phyloP scores from a whole-genome alignment of 2,888 invertebrate genomes.

The Dynastes hyllus region DNA sequence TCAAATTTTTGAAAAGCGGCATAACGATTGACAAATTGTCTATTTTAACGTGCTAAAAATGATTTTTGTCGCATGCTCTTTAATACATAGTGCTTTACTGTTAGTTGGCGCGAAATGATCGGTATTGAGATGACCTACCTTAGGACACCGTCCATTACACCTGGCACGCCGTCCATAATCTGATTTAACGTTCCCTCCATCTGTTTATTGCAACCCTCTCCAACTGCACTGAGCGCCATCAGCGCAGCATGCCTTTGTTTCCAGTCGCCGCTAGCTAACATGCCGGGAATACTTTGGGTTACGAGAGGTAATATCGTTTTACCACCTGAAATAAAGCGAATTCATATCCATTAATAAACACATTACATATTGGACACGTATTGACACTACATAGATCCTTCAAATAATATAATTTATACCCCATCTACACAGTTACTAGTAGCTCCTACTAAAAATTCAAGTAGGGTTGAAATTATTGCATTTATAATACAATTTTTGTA shows the following conservation, averaged over 20 bases:
- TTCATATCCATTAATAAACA: not conserved
- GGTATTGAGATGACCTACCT: slow-evolving; percentile 52
- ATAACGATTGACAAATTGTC: too few relatives aligned
- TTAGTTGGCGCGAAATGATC: not conserved
- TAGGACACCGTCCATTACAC: slow-evolving; percentile 68
- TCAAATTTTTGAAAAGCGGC: too few relatives aligned
- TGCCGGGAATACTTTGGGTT: slow-evolving; percentile 84
- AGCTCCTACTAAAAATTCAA: too few relatives aligned
- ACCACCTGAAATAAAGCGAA: slow-evolving; percentile 59
- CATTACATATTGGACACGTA: too few relatives aligned
- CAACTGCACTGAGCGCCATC: slow-evolving; percentile 98
- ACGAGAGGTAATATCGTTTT: slow-evolving; percentile 93
- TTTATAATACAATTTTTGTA: too few relatives aligned
- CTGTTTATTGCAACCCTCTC: slow-evolving; percentile 98
- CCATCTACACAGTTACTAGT: too few relatives aligned
- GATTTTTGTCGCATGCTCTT: too few relatives aligned
- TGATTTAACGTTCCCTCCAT: slow-evolving; percentile 97
- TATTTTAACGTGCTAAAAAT: too few relatives aligned
- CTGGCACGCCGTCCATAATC: slow-evolving; percentile 89
- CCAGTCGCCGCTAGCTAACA: slow-evolving; percentile 90
- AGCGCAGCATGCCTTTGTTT: slow-evolving; percentile 95
- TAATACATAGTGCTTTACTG: too few relatives aligned
- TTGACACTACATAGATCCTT: too few relatives aligned
- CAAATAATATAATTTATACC: too few relatives aligned
- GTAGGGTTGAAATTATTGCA: too few relatives aligned